Base-by-base conservation (phyloP, 2,888 invertebrate species). In the Chymomyza amoena region DNA sequence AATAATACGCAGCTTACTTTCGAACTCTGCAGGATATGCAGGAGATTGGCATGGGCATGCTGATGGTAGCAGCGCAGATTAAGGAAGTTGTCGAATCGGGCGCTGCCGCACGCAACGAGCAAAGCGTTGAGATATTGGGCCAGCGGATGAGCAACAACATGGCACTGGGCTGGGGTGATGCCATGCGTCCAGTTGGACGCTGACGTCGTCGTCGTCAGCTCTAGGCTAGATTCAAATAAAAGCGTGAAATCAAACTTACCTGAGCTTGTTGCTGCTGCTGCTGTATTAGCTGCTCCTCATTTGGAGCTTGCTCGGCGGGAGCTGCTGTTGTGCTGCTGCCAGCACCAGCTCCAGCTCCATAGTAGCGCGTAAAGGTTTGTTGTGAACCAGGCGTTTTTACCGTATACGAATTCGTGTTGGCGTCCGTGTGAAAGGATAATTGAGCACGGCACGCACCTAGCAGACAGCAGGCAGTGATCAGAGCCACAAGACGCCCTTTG, bases 361-460 rank as follows among this genome's bases (percentile, higher is more conserved):
- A 92, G 65, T 89, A 90, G 6, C 91, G 84, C 3, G 91, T 91
- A 66, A 91, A 92, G 59, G 89, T 90, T 73, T 91, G 92, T 75
- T 91, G 91, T 70, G 90, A 71, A 16, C 87, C 82, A 13, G 92
- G 92, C n/a, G 92, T 80, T 79, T 91, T 91, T 32, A 92, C 69
- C 6, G 90, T 89, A 59, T 89, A 92, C 18, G 92, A 91, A 68
- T 92, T 92, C 10, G 83, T 80, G 73, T 89, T 89, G 57, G 91
- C 88, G 71, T 92, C 92, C 15, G 86, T 89, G 78, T 91, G 92
- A 60, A 87, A 90, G 62, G 91, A 83, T 68, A 92, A 77, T 72
- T 92, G 92, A 28, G 89, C 90, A 9, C 68, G 15, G 62, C 79
- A 68, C 0, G 57, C 45, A 28, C 72, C 70, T 50, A 78, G 15